phyloP scores from a whole-genome alignment of 2,113 vertebrate species.

The Lophura nycthemera region DNA sequence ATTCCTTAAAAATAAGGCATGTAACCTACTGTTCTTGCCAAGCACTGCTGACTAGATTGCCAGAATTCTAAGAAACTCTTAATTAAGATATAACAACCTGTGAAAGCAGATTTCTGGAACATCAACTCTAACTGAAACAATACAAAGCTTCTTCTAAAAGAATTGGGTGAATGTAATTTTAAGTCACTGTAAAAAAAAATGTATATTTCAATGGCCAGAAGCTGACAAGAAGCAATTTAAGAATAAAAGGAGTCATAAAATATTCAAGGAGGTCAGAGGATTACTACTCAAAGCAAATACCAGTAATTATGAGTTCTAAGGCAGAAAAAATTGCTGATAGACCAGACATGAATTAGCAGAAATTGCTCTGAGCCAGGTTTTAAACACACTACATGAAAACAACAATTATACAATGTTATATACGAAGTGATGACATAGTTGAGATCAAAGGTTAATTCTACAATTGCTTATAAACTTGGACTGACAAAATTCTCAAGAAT shows the following conservation, averaged over 20 bases:
- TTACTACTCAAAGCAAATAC: slow-evolving; percentile 33
- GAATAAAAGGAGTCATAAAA: slow-evolving; percentile 39
- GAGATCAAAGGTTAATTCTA: slow-evolving; percentile 47
- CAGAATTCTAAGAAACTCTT: neutral
- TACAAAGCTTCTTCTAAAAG: neutral
- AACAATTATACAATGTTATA: neutral
- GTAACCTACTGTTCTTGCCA: neutral
- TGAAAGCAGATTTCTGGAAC: slow-evolving; percentile 18
- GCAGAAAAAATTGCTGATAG: slow-evolving; percentile 47
- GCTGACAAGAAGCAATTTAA: slow-evolving; percentile 46
- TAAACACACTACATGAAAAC: slow-evolving; percentile 14
- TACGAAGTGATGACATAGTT: neutral
- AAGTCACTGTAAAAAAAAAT: neutral
- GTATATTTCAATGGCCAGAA: neutral
- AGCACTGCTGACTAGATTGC: neutral
- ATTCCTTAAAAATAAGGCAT: neutral
- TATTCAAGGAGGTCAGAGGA: slow-evolving; percentile 22
- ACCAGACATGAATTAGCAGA: neutral
- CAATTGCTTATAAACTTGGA: neutral
- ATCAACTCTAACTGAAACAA: neutral
- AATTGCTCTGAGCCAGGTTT: slow-evolving; percentile 33
- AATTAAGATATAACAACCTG: slow-evolving; percentile 33
- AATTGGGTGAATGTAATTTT: neutral
- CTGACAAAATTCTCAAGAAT: neutral
- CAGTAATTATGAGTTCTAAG: slow-evolving; percentile 55